These are phyloP conservation scores for Eremobia ochroleuca DNA, from an alignment of 2,888 invertebrate genomes.

Conservation along the genomic window DNA sequence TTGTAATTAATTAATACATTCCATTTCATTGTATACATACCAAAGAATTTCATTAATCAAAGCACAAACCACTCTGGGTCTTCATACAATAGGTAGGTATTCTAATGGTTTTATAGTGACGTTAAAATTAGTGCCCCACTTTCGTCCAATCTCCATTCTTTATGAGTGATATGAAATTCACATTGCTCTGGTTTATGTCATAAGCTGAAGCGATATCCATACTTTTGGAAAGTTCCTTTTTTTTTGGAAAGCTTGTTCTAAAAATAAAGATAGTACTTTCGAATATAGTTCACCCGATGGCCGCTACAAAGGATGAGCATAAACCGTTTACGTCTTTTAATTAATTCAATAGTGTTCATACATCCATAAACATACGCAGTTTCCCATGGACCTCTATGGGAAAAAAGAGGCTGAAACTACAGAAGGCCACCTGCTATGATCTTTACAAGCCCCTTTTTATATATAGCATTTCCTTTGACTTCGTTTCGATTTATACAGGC, in stretches of 20 bases:
- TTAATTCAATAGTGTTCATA: background rate
- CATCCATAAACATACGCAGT: background rate
- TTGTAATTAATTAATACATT: slow-evolving; percentile 29
- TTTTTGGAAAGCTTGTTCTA: too few relatives aligned
- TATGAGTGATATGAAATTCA: slow-evolving; percentile 57
- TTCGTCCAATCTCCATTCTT: slow-evolving; percentile 50
- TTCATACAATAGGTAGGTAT: slow-evolving; percentile 22
- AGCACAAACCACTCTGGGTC: slow-evolving; percentile 5
- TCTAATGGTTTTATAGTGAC: slow-evolving; percentile 46
- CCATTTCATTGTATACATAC: background rate
- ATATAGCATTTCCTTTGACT: background rate
- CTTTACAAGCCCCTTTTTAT: background rate
- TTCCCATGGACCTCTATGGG: background rate
- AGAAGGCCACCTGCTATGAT: background rate
- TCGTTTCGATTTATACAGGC: background rate
- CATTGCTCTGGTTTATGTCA: slow-evolving; percentile 10
- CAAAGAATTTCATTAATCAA: slow-evolving; percentile 39
- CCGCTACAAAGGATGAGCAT: background rate
- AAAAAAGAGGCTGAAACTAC: background rate
- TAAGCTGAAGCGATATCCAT: slow-evolving; percentile 42
- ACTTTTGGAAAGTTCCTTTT: background rate
- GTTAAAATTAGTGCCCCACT: slow-evolving; percentile 54
- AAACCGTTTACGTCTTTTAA: background rate
- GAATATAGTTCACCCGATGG: background rate
- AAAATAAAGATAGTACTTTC: background rate